Base-by-base conservation (phyloP, 2,888 invertebrate genomes). In the Sipha maydis region DNA sequence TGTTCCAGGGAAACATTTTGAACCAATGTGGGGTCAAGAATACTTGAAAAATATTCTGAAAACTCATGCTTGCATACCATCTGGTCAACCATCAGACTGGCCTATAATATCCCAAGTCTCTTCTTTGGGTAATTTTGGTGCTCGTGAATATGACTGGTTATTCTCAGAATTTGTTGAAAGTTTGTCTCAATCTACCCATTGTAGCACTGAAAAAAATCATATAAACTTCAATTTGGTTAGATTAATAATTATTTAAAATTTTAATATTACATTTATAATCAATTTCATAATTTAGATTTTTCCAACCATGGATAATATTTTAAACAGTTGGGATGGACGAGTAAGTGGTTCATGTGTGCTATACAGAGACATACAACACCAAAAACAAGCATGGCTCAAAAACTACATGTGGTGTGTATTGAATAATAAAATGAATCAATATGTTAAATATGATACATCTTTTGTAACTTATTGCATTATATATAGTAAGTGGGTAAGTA, bases 331-430 rank as follows among this genome's bases (percentile, higher is more conserved):
- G 91, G 98, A 98, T 91, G 97, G 96, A 0, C 93, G 96, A 80
- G 93, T 95, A 69, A 97, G 97, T 9, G 98, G 98, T 0, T 96
- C 96, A 0, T 98, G 97, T 91, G 92, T 99, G 8, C 98, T 98
- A 0, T 99, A 99, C 91, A 93, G 94, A 0, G 94, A 93, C n/a
- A 93, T 93, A 38, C 94, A 94, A 0, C 96, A 98, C 91, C 93
- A 94, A 28, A 98, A 97, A 91, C 99, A 99, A 91, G 92, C 93
- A 0, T 99, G 98, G 97, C 93, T 99, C 0, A 94, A 94, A 88
- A 92, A 93, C 0, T 95, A 94, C 91, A 92, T 98, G 83, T 94
- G 95, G 97, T 97, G 92, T 94, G 95, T 92, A 90, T 48, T 69
- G 9, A 61, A 31, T 89, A 48, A 75, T 56, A 19, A n/a, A n/a